Conservation (phyloP, 2,888 invertebrate species). For the Cotesia congregata region DNA sequence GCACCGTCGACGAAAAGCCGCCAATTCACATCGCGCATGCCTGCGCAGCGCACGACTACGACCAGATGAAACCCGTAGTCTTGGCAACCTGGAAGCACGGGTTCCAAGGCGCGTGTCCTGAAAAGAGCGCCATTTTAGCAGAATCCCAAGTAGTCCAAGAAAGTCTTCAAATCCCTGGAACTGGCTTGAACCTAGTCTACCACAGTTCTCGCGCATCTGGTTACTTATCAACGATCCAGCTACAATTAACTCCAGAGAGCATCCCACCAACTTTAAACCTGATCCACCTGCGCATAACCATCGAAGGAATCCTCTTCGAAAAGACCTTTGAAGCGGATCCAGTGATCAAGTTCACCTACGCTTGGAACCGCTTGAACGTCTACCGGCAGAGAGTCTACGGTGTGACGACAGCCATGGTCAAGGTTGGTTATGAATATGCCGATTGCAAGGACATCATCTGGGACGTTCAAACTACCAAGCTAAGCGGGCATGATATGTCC, state of each 20-base stretch:
- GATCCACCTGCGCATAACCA: conserved; percentile 93
- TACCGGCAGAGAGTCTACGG: conserved; percentile 97
- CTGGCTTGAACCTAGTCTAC: conserved; percentile 95
- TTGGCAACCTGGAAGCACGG: conserved; percentile 95
- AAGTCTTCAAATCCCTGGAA: conserved; percentile 93
- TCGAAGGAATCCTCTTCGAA: conserved; percentile 94
- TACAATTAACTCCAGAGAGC: conserved; percentile 89
- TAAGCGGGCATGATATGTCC: conserved; percentile 96
- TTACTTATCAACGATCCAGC: conserved; percentile 91
- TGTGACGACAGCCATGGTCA: conserved; percentile 93
- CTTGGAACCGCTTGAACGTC: conserved; percentile 97
- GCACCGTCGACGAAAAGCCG: conserved; percentile 84
- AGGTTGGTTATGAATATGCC: conserved; percentile 96
- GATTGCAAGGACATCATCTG: conserved; percentile 94
- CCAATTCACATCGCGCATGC: conserved; percentile 79
- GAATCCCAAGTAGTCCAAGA: conserved; percentile 97
- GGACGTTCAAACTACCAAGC: conserved; percentile 94
- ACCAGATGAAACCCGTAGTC: conserved; percentile 93
- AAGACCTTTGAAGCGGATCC: conserved; percentile 96
- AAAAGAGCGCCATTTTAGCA: conserved; percentile 89
- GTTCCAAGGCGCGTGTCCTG: conserved; percentile 95
- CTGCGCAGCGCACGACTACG: conserved; percentile 91
- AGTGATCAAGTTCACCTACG: conserved; percentile 95
- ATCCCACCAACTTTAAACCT: conserved; percentile 85
- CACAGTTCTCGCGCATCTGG: conserved; percentile 95